These are phyloP conservation scores for Sternotherus odoratus DNA, from an alignment of 2,797 vertebrate species.

Conservation along the genomic window DNA sequence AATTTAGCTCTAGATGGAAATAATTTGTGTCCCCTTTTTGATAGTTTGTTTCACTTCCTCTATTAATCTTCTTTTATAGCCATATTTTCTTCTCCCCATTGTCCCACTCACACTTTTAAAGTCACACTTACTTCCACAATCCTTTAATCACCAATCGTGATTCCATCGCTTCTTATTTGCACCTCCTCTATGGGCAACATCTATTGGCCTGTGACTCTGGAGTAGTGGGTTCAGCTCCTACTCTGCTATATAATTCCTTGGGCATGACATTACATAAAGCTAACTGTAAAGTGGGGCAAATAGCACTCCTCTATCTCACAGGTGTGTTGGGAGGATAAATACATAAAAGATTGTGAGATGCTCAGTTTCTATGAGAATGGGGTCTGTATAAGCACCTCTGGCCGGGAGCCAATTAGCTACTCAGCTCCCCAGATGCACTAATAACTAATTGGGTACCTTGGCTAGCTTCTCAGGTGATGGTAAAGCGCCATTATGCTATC, in stretches of 20 bases:
- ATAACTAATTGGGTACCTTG: neutral
- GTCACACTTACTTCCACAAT: neutral
- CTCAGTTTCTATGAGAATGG: neutral
- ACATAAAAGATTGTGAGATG: neutral
- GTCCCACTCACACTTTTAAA: neutral
- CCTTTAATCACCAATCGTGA: neutral
- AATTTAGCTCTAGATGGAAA: neutral
- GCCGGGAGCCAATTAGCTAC: neutral
- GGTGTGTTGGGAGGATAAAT: no score
- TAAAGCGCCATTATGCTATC: neutral
- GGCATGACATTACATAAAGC: neutral
- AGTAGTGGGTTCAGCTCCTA: neutral
- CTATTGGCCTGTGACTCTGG: rapidly evolving
- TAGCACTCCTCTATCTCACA: neutral
- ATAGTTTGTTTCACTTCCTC: neutral
- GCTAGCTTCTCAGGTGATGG: neutral
- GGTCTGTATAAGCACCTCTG: neutral
- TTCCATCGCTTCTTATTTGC: neutral
- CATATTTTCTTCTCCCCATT: neutral
- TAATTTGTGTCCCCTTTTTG: neutral
- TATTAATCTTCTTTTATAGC: neutral
- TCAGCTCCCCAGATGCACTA: neutral
- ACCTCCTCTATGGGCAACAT: neutral
- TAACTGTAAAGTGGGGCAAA: neutral
- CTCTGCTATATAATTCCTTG: neutral